Base-by-base conservation (phyloP, 2,797 vertebrate genomes). In the Scleropages formosus region DNA sequence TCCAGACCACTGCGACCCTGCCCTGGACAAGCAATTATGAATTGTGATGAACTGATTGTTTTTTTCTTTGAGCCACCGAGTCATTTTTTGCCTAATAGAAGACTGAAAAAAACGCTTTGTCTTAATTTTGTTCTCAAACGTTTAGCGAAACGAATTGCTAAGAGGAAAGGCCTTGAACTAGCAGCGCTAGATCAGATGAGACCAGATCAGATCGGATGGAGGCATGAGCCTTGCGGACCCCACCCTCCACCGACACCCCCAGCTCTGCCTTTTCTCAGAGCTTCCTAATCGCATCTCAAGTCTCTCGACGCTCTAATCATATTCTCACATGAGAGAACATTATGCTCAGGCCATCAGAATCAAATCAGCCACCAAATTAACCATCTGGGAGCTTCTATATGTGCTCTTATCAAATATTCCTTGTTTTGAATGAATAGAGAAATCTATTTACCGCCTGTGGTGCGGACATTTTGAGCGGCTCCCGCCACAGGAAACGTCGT, bases 301-400 rank as follows among this genome's bases (percentile, higher is more conserved):
- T 80, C 77, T 77, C 77, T 46, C 59, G 77, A 78, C 81, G 77
- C 74, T 80, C 82, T 90, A 92, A 91, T 92, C 87, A 88, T 85
- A 90, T 93, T 90, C 86, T 87, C 87, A 90, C 85, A 87, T 86
- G 88, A 90, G 84, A 89, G 88, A 89, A 87, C 88, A 87, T 87
- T 87, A 85, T 89, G 88, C 85, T 87, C 80, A 83, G 81, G 86
- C 89, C 89, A 89, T 88, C 86, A 88, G 85, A 92, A 92, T 92
- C 88, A 87, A 87, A 92, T 91, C 90, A 92, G 85, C 87, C 86
- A 82, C 83, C 88, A 88, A 90, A 91, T 91, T 85, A 87, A 83
- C 77, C 78, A 75, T 68, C 79, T 59, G 79, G 71, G 78, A 84
- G 67, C 79, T 72, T 56, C 66, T 82, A 67, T 79, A 80, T 76